Conservation (phyloP, 2,888 invertebrate species). For the Scrobipalpa costella region DNA sequence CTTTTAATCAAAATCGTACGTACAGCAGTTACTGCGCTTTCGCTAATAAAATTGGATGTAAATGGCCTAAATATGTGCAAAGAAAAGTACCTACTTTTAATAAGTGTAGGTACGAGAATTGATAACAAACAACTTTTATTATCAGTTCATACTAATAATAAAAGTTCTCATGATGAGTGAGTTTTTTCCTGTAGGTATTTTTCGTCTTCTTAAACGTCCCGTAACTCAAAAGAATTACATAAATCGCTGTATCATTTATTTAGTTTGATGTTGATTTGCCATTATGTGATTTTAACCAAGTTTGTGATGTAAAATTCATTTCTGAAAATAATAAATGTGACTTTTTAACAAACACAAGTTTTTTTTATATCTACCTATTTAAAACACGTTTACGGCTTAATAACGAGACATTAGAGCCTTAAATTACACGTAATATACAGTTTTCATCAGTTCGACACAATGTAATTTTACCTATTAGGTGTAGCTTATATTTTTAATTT, state of each 20-base stretch:
- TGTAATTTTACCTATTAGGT: too few relatives aligned
- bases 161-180: too few relatives aligned
- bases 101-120: too few relatives aligned
- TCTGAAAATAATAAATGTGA: slow-evolving; percentile 62
- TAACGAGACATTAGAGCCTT: too few relatives aligned
- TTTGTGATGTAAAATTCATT: slow-evolving; percentile 56
- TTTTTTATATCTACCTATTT: slow-evolving; percentile 36
- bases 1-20: neutral
- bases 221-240: too few relatives aligned
- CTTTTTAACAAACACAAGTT: slow-evolving; percentile 45
- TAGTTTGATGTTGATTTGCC: slow-evolving; percentile 40
- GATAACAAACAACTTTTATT: neutral
- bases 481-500: too few relatives aligned
- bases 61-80: neutral
- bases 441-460: too few relatives aligned
- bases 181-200: slow-evolving; percentile 24
- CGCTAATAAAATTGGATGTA: neutral
- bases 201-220: too few relatives aligned
- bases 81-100: neutral
- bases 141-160: neutral
- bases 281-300: slow-evolving; percentile 32
- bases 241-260: slow-evolving; percentile 22
- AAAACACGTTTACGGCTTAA: too few relatives aligned
- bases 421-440: too few relatives aligned
- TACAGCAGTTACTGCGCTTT: neutral